Percentiles rank a stretch among this genome's conserved stretches.
phyloP scores from a whole-genome alignment of 2,888 invertebrate species.

The Polyploca ridens region DNA sequence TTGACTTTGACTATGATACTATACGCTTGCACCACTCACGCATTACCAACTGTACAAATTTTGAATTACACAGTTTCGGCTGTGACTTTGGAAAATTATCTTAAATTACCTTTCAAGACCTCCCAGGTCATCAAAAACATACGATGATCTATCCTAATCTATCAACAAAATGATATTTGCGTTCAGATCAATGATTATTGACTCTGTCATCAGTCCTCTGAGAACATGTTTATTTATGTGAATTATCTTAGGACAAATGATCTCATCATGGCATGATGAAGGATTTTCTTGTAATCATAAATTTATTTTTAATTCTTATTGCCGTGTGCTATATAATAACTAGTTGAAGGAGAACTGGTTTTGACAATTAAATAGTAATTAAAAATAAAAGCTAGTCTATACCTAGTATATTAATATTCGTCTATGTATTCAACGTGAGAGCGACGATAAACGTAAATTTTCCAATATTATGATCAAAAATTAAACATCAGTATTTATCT shows the following conservation, averaged over 20 bases:
- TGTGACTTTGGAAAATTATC: too few species aligned
- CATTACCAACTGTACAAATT: too few species aligned
- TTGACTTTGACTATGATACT: too few species aligned
- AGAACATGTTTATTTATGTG: constrained; percentile 9
- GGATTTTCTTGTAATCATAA: constrained; percentile 12
- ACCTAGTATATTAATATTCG: neutral
- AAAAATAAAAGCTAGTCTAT: too few species aligned
- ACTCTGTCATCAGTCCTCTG: neutral
- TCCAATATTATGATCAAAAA: too few species aligned
- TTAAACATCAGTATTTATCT: too few species aligned
- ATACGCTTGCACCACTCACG: too few species aligned
- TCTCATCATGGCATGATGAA: constrained; percentile 17
- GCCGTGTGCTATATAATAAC: neutral
- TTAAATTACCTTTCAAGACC: too few species aligned
- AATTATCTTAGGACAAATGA: constrained; percentile 12
- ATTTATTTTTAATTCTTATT: neutral
- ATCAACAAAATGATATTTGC: neutral
- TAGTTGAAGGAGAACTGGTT: neutral
- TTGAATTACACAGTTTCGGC: too few species aligned
- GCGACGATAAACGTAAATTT: too few species aligned
- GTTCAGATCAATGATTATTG: neutral
- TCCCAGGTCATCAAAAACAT: neutral
- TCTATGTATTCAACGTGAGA: too few species aligned
- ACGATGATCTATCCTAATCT: neutral
- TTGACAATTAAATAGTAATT: neutral